Percentiles rank a stretch among this genome's conserved stretches.
phyloP scores from a whole-genome alignment of 1,140 invertebrate genomes.

The Drosophila orosa region DNA sequence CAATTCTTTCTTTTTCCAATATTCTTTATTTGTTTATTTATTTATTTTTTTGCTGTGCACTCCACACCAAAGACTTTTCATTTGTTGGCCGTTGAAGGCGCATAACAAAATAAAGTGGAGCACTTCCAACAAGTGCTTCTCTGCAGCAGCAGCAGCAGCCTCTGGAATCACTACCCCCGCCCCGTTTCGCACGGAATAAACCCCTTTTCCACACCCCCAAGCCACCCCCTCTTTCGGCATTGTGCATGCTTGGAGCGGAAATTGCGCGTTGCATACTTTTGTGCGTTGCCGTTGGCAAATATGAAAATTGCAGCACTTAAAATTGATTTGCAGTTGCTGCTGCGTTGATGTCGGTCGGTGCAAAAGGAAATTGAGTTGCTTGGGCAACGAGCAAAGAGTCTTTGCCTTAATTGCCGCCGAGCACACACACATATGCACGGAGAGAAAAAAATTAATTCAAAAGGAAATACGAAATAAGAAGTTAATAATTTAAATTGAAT shows the following conservation, averaged over 20 bases:
- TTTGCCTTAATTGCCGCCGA: slow-evolving; percentile 53
- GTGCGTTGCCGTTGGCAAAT: slow-evolving; percentile 69
- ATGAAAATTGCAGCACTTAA: slow-evolving; percentile 74
- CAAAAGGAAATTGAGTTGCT: slow-evolving; percentile 72
- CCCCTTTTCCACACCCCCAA: not conserved
- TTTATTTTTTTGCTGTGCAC: slow-evolving; percentile 8
- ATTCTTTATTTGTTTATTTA: not conserved
- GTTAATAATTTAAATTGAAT: not conserved
- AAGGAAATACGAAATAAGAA: not conserved
- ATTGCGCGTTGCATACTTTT: slow-evolving; percentile 76
- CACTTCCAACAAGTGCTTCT: slow-evolving; percentile 45
- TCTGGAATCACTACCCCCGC: not conserved
- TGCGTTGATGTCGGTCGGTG: slow-evolving; percentile 26
- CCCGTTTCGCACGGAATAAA: not conserved
- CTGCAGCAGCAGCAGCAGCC: slow-evolving; percentile 23
- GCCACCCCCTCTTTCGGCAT: slow-evolving; percentile 2
- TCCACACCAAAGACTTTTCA: slow-evolving; percentile 30
- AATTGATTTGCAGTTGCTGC: slow-evolving; percentile 64
- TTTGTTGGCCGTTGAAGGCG: slow-evolving; percentile 46
- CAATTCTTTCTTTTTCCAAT: not conserved
- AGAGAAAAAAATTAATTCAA: not conserved
- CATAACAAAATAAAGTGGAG: slow-evolving; percentile 54
- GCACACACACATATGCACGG: slow-evolving; percentile 2
- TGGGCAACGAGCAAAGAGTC: slow-evolving; percentile 48
- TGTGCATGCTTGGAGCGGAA: slow-evolving; percentile 63